Conservation (phyloP, 2,797 vertebrate genomes). For the Sebastiscus tertius region DNA sequence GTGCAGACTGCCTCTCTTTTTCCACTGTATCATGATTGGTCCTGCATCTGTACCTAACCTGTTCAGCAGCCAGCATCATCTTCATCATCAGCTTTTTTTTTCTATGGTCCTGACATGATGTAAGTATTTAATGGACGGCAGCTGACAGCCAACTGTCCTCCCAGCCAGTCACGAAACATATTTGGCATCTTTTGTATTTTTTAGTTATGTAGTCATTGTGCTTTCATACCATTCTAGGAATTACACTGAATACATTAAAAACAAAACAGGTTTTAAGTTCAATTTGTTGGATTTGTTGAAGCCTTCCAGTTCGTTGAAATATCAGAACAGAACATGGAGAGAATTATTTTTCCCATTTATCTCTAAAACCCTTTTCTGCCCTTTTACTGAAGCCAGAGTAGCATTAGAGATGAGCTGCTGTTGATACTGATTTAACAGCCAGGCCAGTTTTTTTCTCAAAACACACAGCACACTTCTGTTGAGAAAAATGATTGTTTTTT, state of each 20-base stretch:
- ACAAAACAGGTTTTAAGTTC: background rate
- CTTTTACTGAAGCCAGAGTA: background rate
- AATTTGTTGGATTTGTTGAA: background rate
- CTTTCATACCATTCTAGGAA: background rate
- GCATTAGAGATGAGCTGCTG: slow-evolving; percentile 6
- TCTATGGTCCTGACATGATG: background rate
- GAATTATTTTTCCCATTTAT: slow-evolving; percentile 8
- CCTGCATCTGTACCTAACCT: background rate
- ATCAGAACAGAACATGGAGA: slow-evolving; percentile 13
- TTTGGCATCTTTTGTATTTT: background rate
- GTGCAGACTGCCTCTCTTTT: background rate
- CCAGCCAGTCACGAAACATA: background rate
- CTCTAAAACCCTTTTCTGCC: background rate
- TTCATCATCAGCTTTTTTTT: background rate
- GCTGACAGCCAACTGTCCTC: background rate
- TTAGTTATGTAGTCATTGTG: background rate
- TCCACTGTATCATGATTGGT: background rate
- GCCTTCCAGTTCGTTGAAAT: background rate
- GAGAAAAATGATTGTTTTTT: slow-evolving; percentile 10
- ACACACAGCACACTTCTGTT: background rate
- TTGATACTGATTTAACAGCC: slow-evolving; percentile 11
- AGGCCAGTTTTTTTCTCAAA: background rate
- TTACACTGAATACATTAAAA: background rate
- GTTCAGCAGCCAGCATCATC: background rate
- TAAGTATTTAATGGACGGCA: background rate